Evolutionary conservation across 1,140 invertebrate genomes (phyloP).

Genomic region (Pogonus chalceus): DNA sequence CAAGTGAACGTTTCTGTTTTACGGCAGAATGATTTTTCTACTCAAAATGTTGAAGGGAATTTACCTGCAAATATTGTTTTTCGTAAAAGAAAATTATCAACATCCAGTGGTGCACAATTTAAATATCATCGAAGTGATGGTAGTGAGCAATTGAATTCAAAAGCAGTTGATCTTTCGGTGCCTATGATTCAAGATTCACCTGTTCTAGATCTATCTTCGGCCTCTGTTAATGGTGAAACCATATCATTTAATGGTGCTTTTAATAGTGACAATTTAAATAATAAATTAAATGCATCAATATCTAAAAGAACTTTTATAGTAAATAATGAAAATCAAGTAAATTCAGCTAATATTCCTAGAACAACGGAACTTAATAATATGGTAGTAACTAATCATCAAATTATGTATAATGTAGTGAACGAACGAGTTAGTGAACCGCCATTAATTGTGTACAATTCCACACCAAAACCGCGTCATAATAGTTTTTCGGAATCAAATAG

Average conservation of each 20-base stretch:
- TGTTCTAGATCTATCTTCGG: background rate
- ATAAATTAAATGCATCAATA: background rate
- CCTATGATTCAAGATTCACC: background rate
- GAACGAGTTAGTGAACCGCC: background rate
- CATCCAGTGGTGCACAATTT: background rate
- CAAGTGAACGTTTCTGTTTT: background rate
- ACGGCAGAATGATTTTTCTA: background rate
- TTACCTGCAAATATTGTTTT: background rate
- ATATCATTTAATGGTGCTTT: background rate
- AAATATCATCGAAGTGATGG: background rate
- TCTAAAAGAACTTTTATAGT: background rate
- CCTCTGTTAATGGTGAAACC: background rate
- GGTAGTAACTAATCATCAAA: too few species aligned
- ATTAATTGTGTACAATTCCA: background rate
- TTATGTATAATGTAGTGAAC: too few species aligned
- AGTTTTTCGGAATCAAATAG: slow-evolving; percentile 1
- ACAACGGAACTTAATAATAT: too few species aligned
- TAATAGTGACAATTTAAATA: background rate
- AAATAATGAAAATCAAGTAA: background rate
- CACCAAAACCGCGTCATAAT: background rate
- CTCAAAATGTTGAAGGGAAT: background rate
- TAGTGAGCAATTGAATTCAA: background rate
- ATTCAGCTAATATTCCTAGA: background rate
- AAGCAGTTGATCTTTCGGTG: background rate
- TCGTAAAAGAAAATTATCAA: background rate